Percentiles rank a stretch among this genome's conserved stretches.
These are phyloP conservation scores for Idris sp. DNA, from an alignment of 1,140 invertebrate genomes.

Conservation along the genomic window DNA sequence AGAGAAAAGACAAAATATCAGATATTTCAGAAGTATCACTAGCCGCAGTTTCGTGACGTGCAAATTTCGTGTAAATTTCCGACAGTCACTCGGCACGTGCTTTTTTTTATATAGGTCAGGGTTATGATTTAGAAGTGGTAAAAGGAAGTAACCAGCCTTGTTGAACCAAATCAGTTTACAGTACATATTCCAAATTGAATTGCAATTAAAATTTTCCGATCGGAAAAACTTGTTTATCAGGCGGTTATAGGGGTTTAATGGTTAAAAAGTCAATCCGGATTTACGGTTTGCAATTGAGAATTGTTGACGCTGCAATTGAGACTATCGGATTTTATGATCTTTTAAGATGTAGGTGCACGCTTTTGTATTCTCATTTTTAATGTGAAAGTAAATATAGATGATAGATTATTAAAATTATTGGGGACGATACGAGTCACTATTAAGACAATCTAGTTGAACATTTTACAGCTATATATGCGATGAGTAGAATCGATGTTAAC, in stretches of 20 bases:
- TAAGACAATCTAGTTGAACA: constrained; percentile 25
- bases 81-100: constrained; percentile 25
- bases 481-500: constrained; percentile 12
- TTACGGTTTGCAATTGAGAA: constrained; percentile 20
- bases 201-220: background rate
- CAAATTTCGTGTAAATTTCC: constrained; percentile 16
- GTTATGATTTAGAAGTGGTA: constrained; percentile 19
- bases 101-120: constrained; percentile 46
- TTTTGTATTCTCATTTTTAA: constrained; percentile 2
- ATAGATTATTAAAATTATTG: constrained; percentile 21
- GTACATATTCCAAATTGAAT: too few relatives aligned
- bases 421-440: background rate
- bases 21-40: constrained; percentile 34
- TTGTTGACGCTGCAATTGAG: constrained; percentile 16
- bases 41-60: constrained; percentile 9
- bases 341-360: too few relatives aligned
- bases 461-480: constrained; percentile 13
- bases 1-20: background rate
- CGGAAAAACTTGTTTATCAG: too few relatives aligned
- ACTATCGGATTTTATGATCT: constrained; percentile 10
- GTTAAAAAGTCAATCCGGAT: too few relatives aligned
- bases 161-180: too few relatives aligned
- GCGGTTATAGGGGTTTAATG: too few relatives aligned
- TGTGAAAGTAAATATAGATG: constrained; percentile 19
- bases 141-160: too few relatives aligned